Conservation (phyloP, 1,140 invertebrate species). For the Drosophila trapezifrons region DNA sequence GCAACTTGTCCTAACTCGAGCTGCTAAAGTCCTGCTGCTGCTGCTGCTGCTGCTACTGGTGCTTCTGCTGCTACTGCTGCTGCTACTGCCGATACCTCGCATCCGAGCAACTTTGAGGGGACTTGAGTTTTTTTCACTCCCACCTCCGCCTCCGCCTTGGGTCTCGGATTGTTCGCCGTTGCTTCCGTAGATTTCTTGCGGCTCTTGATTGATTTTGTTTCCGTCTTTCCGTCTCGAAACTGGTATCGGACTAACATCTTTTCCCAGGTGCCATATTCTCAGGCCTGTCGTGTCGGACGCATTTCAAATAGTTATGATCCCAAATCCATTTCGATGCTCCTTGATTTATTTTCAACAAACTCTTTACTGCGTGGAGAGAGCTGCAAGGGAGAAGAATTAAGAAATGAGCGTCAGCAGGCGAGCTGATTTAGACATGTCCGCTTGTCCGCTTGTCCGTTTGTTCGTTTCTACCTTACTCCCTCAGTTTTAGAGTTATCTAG, state of each 20-base stretch:
- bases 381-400: background rate
- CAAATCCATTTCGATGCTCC: conserved; percentile 3
- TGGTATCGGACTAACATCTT: conserved; percentile 19
- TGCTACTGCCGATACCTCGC: background rate
- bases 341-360: background rate
- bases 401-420: too few relatives aligned
- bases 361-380: background rate
- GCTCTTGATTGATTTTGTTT: conserved; percentile 21
- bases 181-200: conserved; percentile 14
- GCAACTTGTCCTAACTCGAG: conserved; percentile 7
- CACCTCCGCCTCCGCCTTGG: background rate
- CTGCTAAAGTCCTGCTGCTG: background rate
- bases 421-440: too few relatives aligned
- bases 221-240: conserved; percentile 16
- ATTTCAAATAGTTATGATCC: conserved; percentile 5
- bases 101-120: conserved; percentile 4
- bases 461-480: too few relatives aligned
- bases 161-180: background rate
- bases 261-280: conserved; percentile 18
- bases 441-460: too few relatives aligned
- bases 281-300: conserved; percentile 8
- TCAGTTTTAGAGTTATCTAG: too few relatives aligned
- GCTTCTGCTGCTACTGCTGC: background rate
- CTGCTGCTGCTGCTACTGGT: background rate
- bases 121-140: conserved; percentile 2